Percentiles rank a stretch among this genome's conserved stretches.
phyloP scores from a whole-genome alignment of 2,888 invertebrate species.

The Brachypalpus laphriformis region DNA sequence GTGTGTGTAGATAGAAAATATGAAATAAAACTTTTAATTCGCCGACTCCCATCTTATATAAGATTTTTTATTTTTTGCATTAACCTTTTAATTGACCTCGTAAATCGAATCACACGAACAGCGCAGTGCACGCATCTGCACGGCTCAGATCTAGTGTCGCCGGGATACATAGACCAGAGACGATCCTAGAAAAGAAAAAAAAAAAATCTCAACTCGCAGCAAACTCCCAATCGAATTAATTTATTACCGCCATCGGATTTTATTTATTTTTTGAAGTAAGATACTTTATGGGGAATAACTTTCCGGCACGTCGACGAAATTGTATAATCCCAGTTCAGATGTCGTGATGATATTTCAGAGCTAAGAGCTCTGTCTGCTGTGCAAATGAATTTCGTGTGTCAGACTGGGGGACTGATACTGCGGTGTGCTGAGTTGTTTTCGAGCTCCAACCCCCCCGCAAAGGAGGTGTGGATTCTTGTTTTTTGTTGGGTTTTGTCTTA shows the following conservation, averaged over 20 bases:
- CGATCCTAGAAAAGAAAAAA: not conserved
- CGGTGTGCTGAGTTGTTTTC: constrained; percentile 3
- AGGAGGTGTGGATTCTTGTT: not conserved
- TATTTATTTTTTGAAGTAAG: constrained; percentile 33
- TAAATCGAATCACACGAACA: constrained; percentile 38
- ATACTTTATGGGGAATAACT: constrained; percentile 60
- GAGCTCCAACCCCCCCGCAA: not conserved
- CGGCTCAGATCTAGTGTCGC: constrained; percentile 1
- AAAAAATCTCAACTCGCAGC: not conserved
- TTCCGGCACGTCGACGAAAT: constrained; percentile 57
- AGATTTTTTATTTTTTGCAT: constrained; percentile 17
- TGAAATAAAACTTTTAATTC: not conserved
- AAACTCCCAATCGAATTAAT: constrained; percentile 54
- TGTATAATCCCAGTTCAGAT: constrained; percentile 66
- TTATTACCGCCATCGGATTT: constrained; percentile 59
- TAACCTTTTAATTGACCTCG: constrained; percentile 65
- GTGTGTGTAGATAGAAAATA: not conserved
- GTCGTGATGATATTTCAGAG: constrained; percentile 68
- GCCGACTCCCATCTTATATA: not conserved
- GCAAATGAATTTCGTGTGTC: constrained; percentile 7
- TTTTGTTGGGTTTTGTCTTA: not conserved
- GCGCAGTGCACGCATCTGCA: constrained; percentile 42
- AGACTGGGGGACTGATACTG: not conserved
- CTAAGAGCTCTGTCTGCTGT: not conserved
- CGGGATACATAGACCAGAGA: not conserved